These are phyloP conservation scores for Agonum fuliginosum DNA, from an alignment of 2,888 invertebrate genomes.

Conservation along the genomic window DNA sequence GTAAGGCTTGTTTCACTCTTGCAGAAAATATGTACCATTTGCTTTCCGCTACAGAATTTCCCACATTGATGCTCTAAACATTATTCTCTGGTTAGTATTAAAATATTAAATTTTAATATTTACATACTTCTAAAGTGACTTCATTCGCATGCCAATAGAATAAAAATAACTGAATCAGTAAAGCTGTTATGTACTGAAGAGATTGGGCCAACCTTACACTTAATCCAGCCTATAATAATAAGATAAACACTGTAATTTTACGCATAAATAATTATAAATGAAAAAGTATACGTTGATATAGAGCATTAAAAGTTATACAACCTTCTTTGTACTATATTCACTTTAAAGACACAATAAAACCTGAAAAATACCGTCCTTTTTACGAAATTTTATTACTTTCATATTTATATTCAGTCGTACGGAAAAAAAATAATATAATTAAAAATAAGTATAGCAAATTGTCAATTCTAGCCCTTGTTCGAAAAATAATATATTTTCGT, in stretches of 20 bases:
- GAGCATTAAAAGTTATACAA: too few species aligned
- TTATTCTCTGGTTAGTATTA: background rate
- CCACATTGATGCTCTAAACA: constrained; percentile 61
- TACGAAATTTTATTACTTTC: too few species aligned
- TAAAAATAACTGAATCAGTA: constrained; percentile 73
- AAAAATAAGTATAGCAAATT: too few species aligned
- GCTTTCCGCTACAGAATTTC: constrained; percentile 59
- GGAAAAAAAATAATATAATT: too few species aligned
- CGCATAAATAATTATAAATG: background rate
- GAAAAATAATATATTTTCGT: too few species aligned
- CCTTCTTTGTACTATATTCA: too few species aligned
- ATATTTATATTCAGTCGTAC: too few species aligned
- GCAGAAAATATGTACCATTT: constrained; percentile 62
- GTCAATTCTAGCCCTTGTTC: too few species aligned
- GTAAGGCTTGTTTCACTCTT: constrained; percentile 60
- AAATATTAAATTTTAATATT: background rate
- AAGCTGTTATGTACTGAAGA: constrained; percentile 72
- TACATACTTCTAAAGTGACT: constrained; percentile 71
- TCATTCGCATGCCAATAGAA: constrained; percentile 75
- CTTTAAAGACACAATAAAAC: too few species aligned
- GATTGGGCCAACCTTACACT: constrained; percentile 65
- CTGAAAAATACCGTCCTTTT: too few species aligned
- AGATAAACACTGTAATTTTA: background rate
- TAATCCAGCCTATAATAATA: constrained; percentile 61
- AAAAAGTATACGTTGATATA: too few species aligned